A percentile compares a stretch with the other conserved stretches of the same genome.
Conservation (phyloP, 1,140 invertebrate genomes). For the Drosophila sp. region DNA sequence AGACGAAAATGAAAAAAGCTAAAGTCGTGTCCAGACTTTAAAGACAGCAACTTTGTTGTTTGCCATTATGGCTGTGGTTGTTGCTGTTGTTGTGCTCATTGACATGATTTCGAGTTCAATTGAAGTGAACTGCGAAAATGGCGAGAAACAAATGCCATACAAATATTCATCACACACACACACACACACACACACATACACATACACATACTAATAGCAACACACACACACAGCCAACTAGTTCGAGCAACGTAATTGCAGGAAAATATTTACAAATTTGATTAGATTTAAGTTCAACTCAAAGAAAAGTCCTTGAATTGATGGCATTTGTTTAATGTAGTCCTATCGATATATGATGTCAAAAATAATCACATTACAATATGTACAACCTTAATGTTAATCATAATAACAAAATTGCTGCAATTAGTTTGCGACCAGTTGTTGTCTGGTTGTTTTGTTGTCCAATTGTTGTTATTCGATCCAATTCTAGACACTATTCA, state of each 20-base stretch:
- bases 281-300: not conserved
- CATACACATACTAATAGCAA: not conserved
- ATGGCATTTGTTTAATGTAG: not conserved
- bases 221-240: slow-evolving; percentile 5
- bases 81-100: slow-evolving; percentile 41
- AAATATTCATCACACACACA: slow-evolving; percentile 27
- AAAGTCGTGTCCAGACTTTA: slow-evolving; percentile 44
- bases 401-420: slow-evolving; percentile 22
- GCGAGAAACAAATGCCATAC: slow-evolving; percentile 45
- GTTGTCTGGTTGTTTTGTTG: not conserved
- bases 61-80: slow-evolving; percentile 28
- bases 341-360: not conserved
- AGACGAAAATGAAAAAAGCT: slow-evolving; percentile 11
- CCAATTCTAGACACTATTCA: not conserved
- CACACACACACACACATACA: not conserved
- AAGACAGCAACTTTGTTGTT: slow-evolving; percentile 41
- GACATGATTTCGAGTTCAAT: slow-evolving; percentile 57
- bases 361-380: slow-evolving; percentile 15
- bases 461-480: not conserved
- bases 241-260: slow-evolving; percentile 5
- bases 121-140: slow-evolving; percentile 56
- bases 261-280: not conserved
- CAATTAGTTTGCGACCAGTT: slow-evolving; percentile 3
- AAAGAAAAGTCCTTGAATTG: slow-evolving; percentile 17
- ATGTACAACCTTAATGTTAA: slow-evolving; percentile 18